These are phyloP conservation scores for Ernsta delagoae DNA, from an alignment of 2,888 invertebrate species.

Conservation along the genomic window DNA sequence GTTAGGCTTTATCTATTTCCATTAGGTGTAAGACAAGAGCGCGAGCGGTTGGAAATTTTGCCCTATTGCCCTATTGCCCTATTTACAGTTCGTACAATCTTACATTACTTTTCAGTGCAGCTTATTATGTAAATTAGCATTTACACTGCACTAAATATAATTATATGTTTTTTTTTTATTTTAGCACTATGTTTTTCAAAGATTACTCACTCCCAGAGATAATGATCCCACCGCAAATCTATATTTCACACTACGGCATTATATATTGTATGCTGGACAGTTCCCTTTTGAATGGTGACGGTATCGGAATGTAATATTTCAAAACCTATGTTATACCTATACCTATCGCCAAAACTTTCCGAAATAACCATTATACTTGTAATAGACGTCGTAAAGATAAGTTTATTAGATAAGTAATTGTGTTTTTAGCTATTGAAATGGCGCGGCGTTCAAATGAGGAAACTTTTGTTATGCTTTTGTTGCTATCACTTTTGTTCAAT, in stretches of 20 bases:
- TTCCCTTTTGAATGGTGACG: background rate
- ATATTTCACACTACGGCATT: background rate
- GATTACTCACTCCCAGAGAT: background rate
- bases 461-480: background rate
- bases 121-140: no score
- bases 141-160: background rate
- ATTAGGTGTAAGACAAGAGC: background rate
- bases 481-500: background rate
- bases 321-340: background rate
- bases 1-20: conserved; percentile 6
- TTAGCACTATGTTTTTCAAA: no score
- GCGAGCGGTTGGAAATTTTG: background rate
- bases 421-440: background rate
- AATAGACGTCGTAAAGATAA: background rate
- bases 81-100: no score
- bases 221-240: background rate
- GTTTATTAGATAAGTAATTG: background rate
- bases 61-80: no score
- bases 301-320: background rate
- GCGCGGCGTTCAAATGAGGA: background rate
- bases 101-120: no score
- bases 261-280: background rate
- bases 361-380: background rate
- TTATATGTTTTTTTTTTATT: no score
- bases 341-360: no score